Conservation (phyloP, 2,797 vertebrate species). For the Pempheris klunzingeri region DNA sequence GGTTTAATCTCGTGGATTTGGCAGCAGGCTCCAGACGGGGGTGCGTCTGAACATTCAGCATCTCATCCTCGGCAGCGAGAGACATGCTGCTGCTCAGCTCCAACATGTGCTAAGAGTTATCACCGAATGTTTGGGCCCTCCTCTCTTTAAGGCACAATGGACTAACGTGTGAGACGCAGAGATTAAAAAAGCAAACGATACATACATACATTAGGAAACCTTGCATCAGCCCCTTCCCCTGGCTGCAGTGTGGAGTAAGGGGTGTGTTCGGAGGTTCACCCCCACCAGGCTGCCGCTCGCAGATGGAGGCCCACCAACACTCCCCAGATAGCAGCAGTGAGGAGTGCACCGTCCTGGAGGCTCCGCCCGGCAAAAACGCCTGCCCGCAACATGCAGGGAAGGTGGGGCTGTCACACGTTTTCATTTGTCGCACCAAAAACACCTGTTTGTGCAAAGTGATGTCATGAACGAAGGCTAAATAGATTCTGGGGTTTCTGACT, state of each 20-base stretch:
- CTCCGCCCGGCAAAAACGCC: slow-evolving; percentile 89
- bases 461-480: no score
- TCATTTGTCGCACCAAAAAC: neutral
- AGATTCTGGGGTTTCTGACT: neutral
- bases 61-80: neutral
- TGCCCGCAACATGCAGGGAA: slow-evolving; percentile 94
- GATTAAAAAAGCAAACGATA: neutral
- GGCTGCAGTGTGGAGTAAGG: slow-evolving; percentile 83
- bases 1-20: neutral
- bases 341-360: slow-evolving; percentile 97
- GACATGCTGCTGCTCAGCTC: neutral
- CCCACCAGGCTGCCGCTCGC: slow-evolving; percentile 82
- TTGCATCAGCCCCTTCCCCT: slow-evolving; percentile 36
- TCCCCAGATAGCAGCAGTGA: slow-evolving; percentile 96
- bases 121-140: neutral
- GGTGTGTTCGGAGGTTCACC: slow-evolving; percentile 78
- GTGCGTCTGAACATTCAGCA: neutral
- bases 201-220: neutral
- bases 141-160: slow-evolving; percentile 19
- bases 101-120: neutral
- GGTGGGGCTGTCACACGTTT: slow-evolving; percentile 70
- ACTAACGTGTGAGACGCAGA: slow-evolving; percentile 21
- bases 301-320: slow-evolving; percentile 94
- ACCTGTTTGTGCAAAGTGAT: neutral
- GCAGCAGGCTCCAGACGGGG: neutral